Conservation (phyloP, 1,140 invertebrate species). For the Mercenaria mercenaria region DNA sequence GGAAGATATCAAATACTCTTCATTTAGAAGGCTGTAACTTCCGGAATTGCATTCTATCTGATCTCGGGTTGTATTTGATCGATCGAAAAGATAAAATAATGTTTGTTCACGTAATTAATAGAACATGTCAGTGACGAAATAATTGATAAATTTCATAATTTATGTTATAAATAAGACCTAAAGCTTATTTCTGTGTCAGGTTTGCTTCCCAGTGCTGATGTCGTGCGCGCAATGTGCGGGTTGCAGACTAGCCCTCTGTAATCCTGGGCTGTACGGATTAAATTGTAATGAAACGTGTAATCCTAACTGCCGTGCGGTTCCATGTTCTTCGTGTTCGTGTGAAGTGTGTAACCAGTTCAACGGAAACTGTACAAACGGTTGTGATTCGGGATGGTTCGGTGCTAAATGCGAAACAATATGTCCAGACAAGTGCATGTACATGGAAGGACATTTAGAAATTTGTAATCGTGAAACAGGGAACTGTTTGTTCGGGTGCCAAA, state of each 20-base stretch:
- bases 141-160: too few species aligned
- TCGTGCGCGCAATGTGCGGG: not conserved
- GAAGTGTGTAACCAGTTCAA: not conserved
- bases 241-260: not conserved
- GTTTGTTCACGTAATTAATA: too few species aligned
- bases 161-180: too few species aligned
- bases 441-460: not conserved
- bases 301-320: slow-evolving; percentile 15
- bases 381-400: slow-evolving; percentile 40
- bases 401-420: slow-evolving; percentile 13
- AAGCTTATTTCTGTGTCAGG: too few species aligned
- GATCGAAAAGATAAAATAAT: too few species aligned
- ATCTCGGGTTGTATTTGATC: too few species aligned
- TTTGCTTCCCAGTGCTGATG: too few species aligned
- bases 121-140: too few species aligned
- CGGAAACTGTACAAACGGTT: slow-evolving; percentile 35
- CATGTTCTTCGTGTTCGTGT: slow-evolving; percentile 5
- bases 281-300: slow-evolving; percentile 13
- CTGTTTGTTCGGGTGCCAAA: slow-evolving; percentile 12
- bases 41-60: too few species aligned
- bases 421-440: not conserved
- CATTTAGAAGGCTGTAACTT: too few species aligned
- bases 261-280: not conserved
- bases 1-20: too few species aligned
- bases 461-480: slow-evolving; percentile 10